Evolutionary conservation across 2,888 invertebrate genomes (phyloP), one percentile per base, ranked within the genome.

Genomic region (Gymnoscelis rufifasciata): DNA sequence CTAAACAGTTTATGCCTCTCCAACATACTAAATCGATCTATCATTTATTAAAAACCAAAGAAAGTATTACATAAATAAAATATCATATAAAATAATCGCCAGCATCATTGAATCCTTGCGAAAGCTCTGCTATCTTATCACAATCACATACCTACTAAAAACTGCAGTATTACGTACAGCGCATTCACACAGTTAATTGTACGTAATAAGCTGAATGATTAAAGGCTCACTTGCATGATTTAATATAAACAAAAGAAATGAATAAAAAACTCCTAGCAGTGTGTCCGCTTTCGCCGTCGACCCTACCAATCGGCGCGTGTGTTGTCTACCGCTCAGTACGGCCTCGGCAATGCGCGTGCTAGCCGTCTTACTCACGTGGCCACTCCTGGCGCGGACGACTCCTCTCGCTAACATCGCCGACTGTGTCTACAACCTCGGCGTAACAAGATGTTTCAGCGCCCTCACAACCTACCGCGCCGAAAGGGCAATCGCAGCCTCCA

Each of bases 381-480:
- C 68, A 68, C 64, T 66, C 62, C 55, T 63, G 50, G 62, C 64
- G 57, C 50, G 50, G 26, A 65, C 59, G 68, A 55, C 35, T 63
- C 62, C 56, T 53, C 57, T 47, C 50, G 71, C 30, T 51, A 71
- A 51, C 37, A 56, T 78, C 33, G 41, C 74, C 23, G 51, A 64
- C 36, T 87, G 88, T 61, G 58, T 71, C 7, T 61, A 63, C 47
- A 56, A 64, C n/a, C 66, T 87, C 39, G 89, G 88, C 36, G 71
- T 89, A 4, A 50, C 86, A 46, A 89, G 89, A 70, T 91, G 91
- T 67, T 66, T 91, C 38, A 89, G 88, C 64, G 80, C 90, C n/a
- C 86, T 90, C 44, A 80, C 90, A 36, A 68, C 88, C 12, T 90
- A 90, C 78, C 88, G 90, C 33, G 83, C 91, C 19, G 71, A 79